Conservation (phyloP, 2,113 vertebrate species). For the Oplegnathus fasciatus region DNA sequence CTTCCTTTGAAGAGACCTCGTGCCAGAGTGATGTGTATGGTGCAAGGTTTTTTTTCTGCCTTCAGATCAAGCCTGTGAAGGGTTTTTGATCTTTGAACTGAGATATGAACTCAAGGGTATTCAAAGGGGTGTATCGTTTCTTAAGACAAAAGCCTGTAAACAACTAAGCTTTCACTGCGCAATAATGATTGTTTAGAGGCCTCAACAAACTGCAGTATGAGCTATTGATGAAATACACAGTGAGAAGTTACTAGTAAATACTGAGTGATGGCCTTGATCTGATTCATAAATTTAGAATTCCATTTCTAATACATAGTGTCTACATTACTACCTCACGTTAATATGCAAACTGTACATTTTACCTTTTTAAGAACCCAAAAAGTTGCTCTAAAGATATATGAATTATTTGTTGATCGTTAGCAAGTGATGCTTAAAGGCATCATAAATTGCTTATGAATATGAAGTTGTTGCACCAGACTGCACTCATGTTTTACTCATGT, state of each 20-base stretch:
- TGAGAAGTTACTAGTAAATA: neutral
- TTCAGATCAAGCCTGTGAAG: constrained; percentile 33
- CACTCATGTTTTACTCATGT: constrained; percentile 35
- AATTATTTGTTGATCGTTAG: constrained; percentile 45
- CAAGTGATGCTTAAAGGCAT: constrained; percentile 41
- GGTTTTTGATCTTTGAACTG: constrained; percentile 50
- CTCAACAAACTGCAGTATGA: neutral
- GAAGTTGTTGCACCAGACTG: constrained; percentile 40
- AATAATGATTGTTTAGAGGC: neutral
- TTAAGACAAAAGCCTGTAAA: constrained; percentile 9
- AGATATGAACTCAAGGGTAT: constrained; percentile 1
- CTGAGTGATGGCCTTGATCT: neutral
- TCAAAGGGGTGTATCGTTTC: neutral
- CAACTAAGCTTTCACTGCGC: neutral
- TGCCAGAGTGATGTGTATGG: constrained; percentile 13
- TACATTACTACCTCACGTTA: neutral
- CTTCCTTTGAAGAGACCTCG: constrained; percentile 43
- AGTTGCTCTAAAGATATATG: neutral
- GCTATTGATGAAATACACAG: neutral
- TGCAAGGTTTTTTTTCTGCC: constrained; percentile 20
- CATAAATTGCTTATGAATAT: constrained; percentile 49
- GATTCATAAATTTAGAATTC: neutral
- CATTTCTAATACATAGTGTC: no score
- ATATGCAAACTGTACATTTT: neutral
- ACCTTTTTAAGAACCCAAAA: neutral